A percentile compares a stretch with the other conserved stretches of the same genome.
Evolutionary conservation across 2,888 invertebrate genomes (phyloP).

Genomic region (Diaperis boleti): DNA sequence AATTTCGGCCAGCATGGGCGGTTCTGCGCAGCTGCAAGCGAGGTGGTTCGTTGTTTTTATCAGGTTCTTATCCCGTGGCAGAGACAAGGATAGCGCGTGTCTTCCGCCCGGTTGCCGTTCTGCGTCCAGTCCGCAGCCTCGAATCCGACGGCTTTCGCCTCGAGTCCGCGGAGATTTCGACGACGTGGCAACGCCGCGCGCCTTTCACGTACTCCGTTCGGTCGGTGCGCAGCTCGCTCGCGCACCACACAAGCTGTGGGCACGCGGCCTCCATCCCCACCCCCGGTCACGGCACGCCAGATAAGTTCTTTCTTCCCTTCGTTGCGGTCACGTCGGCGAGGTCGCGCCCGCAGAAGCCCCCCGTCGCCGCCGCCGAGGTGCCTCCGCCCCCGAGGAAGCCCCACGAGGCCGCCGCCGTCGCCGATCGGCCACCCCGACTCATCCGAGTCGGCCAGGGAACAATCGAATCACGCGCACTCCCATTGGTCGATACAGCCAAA

Average conservation of each 20-base stretch:
- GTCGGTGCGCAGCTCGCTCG: slow-evolving; percentile 51
- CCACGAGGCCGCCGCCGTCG: not conserved
- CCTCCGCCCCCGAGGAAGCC: slow-evolving; percentile 22
- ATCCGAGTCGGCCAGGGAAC: slow-evolving; percentile 43
- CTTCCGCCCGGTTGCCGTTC: not conserved
- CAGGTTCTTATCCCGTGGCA: no score
- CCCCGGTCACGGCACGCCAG: slow-evolving; percentile 37
- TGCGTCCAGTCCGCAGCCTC: no score
- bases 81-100: not conserved
- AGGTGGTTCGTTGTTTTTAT: no score
- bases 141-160: no score
- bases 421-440: slow-evolving; percentile 39
- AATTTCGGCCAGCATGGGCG: no score
- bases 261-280: slow-evolving; percentile 56
- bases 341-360: slow-evolving; percentile 45
- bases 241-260: slow-evolving; percentile 60
- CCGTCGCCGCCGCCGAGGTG: slow-evolving; percentile 38
- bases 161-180: not conserved
- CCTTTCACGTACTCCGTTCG: slow-evolving; percentile 42
- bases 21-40: no score
- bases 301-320: slow-evolving; percentile 30
- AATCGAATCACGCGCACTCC: slow-evolving; percentile 51
- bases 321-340: slow-evolving; percentile 37
- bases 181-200: slow-evolving; percentile 46
- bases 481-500: slow-evolving; percentile 59